A percentile compares a stretch with the other conserved stretches of the same genome.
Evolutionary conservation across 2,797 vertebrate genomes (phyloP).

Genomic region (Pseudochirops cupreus): DNA sequence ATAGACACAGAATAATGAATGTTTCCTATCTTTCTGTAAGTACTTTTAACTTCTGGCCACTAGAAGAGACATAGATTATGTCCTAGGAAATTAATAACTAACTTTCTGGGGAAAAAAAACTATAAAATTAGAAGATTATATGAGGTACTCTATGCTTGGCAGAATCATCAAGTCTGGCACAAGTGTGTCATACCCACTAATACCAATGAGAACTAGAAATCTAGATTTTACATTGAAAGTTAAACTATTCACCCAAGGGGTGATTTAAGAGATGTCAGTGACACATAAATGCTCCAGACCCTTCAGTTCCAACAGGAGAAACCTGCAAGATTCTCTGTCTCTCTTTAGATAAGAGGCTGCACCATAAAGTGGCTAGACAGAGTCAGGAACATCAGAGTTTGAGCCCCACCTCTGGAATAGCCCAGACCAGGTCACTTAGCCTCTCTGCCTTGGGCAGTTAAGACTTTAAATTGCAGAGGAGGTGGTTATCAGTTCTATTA

Average conservation of each 20-base stretch:
- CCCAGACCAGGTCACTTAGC: background rate
- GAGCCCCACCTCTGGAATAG: background rate
- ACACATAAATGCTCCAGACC: background rate
- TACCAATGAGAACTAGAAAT: background rate
- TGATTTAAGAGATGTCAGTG: background rate
- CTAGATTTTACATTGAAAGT: background rate
- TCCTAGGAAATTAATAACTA: background rate
- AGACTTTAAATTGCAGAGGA: background rate
- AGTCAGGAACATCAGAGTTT: background rate
- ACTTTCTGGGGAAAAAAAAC: background rate
- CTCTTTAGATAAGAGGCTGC: background rate
- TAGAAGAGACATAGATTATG: background rate
- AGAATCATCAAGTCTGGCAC: background rate
- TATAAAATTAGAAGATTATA: background rate
- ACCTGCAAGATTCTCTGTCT: background rate
- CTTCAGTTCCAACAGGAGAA: background rate
- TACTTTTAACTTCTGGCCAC: background rate
- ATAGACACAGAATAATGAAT: background rate
- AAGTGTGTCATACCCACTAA: background rate
- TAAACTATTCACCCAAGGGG: background rate
- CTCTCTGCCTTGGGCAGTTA: background rate
- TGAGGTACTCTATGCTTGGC: background rate
- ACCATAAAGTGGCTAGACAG: too few species aligned
- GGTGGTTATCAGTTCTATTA: background rate
- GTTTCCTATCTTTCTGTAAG: background rate